Evolutionary conservation across 1,140 invertebrate genomes (phyloP).

Genomic region (Leguminivora glycinivorella): DNA sequence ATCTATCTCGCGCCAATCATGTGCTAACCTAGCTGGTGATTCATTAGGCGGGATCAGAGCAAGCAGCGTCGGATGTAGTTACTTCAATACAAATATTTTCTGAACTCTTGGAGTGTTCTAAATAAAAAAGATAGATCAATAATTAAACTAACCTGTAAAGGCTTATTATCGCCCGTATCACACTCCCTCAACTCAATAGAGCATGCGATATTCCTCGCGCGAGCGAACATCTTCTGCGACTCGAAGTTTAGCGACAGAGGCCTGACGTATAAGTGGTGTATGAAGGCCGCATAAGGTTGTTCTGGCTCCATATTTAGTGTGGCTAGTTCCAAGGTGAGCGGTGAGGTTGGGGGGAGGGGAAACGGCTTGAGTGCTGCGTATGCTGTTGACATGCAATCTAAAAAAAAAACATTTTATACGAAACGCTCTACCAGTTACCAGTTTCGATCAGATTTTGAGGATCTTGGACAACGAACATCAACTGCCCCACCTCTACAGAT

Average conservation of each 20-base stretch:
- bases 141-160: slow-evolving; percentile 52
- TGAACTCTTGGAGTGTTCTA: too few species aligned
- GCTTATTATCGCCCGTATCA: slow-evolving; percentile 62
- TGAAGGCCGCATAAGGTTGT: slow-evolving; percentile 89
- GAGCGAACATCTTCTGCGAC: slow-evolving; percentile 92
- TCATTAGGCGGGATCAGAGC: too few species aligned
- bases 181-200: slow-evolving; percentile 90
- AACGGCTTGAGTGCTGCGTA: slow-evolving; percentile 90
- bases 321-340: slow-evolving; percentile 89
- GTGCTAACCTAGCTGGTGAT: too few species aligned
- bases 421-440: too few species aligned
- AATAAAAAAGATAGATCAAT: too few species aligned
- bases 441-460: too few species aligned
- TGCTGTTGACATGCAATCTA: slow-evolving; percentile 90
- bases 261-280: slow-evolving; percentile 95
- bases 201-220: slow-evolving; percentile 95
- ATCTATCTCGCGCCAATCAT: too few species aligned
- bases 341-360: slow-evolving; percentile 85
- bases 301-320: slow-evolving; percentile 88
- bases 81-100: too few species aligned
- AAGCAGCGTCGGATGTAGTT: too few species aligned
- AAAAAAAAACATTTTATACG: slow-evolving; percentile 20
- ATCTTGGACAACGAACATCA: too few species aligned
- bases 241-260: slow-evolving; percentile 93
- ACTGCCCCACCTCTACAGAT: too few species aligned